A percentile compares a stretch with the other conserved stretches of the same genome.
Conservation (phyloP, 1,140 invertebrate species). For the Scaptomyza hsui region DNA sequence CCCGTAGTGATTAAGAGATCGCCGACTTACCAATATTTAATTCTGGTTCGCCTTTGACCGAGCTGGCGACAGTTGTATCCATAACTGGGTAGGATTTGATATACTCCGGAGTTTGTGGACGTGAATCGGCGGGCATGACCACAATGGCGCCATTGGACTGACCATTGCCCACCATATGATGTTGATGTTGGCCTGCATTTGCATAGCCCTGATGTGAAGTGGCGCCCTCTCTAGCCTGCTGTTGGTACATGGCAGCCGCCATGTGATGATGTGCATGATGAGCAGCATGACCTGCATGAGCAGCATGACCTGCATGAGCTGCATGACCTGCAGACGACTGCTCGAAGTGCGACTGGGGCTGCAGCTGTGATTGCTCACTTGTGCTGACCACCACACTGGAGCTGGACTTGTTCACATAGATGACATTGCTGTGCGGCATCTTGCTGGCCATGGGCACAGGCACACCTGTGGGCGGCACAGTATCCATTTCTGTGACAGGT, state of each 20-base stretch:
- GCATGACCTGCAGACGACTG: constrained; percentile 8
- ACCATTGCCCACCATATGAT: constrained; percentile 25
- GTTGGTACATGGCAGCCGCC: constrained; percentile 46
- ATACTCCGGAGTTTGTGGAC: constrained; percentile 82
- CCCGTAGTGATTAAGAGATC: too few species aligned
- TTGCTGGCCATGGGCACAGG: constrained; percentile 66
- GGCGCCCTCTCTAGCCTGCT: constrained; percentile 21
- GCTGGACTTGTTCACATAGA: constrained; percentile 75
- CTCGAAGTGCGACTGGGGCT: constrained; percentile 28
- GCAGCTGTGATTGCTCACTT: constrained; percentile 36
- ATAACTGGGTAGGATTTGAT: constrained; percentile 85
- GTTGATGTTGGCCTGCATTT: constrained; percentile 20
- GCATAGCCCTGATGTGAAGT: constrained; percentile 9
- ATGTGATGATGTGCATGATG: constrained; percentile 25
- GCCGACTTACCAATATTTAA: constrained; percentile 86
- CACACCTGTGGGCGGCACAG: constrained; percentile 78
- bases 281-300: neutral
- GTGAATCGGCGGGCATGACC: constrained; percentile 72
- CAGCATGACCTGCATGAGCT: constrained; percentile 12
- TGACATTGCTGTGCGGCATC: constrained; percentile 74
- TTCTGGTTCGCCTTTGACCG: constrained; percentile 86
- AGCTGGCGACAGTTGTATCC: constrained; percentile 86
- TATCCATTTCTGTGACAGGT: constrained; percentile 82
- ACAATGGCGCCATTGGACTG: constrained; percentile 50
- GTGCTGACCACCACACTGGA: constrained; percentile 63